phyloP scores from a whole-genome alignment of 2,888 invertebrate genomes.

The Desoria tigrina region DNA sequence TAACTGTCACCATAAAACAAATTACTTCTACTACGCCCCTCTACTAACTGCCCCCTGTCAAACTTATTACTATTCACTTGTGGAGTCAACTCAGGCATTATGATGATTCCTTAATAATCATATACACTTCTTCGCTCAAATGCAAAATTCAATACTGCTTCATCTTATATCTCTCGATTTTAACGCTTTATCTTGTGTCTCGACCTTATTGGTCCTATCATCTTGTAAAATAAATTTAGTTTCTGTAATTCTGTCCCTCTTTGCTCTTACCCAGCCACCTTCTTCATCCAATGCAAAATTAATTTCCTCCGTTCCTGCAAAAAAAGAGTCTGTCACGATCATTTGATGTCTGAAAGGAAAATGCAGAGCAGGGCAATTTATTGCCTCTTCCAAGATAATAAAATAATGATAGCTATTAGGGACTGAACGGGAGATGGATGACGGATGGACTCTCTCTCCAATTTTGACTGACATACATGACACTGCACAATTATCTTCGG shows the following conservation, averaged over 20 bases:
- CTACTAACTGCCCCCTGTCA: slow-evolving; percentile 21
- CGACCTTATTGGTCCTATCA: slow-evolving; percentile 1
- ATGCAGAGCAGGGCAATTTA: slow-evolving; percentile 17
- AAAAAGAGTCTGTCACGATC: slow-evolving; percentile 9
- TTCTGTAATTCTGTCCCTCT: no score
- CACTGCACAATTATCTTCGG: slow-evolving; percentile 32
- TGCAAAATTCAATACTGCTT: no score
- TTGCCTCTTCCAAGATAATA: slow-evolving; percentile 5
- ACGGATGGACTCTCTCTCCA: slow-evolving; percentile 27
- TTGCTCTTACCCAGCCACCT: no score
- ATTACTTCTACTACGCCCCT: slow-evolving; percentile 52
- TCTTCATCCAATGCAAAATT: no score
- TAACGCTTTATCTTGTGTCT: slow-evolving; percentile 7
- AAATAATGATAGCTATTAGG: slow-evolving; percentile 21
- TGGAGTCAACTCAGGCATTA: slow-evolving; percentile 30
- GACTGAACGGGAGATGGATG: slow-evolving; percentile 17
- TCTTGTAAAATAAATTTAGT: neutral
- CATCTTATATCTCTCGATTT: no score
- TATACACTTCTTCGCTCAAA: neutral
- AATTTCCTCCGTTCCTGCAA: no score
- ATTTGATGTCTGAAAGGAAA: neutral
- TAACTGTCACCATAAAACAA: slow-evolving; percentile 54
- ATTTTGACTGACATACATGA: slow-evolving; percentile 27
- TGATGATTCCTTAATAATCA: slow-evolving; percentile 2
- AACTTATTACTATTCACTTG: slow-evolving; percentile 33